These are phyloP conservation scores for Tychaedon coryphoeus DNA, from an alignment of 2,113 vertebrate species.

Conservation along the genomic window DNA sequence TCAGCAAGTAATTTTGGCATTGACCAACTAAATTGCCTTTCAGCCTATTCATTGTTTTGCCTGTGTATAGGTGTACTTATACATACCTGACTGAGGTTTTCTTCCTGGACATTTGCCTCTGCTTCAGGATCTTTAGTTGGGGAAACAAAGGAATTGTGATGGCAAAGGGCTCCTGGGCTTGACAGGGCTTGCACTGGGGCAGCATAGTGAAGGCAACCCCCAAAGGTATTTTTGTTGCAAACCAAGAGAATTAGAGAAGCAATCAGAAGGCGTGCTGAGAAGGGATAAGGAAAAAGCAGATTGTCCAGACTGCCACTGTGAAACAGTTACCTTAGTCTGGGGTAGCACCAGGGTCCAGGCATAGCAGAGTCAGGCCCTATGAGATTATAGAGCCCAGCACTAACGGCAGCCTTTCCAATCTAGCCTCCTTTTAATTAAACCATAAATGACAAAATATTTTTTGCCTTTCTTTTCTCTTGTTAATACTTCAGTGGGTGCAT, in stretches of 20 bases:
- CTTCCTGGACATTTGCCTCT: not conserved
- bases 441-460: not conserved
- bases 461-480: not conserved
- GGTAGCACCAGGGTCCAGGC: not conserved
- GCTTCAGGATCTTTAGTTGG: not conserved
- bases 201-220: not conserved
- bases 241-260: not conserved
- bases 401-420: not conserved
- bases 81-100: not conserved
- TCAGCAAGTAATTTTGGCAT: not conserved
- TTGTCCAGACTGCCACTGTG: not conserved
- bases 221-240: not conserved
- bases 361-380: not conserved
- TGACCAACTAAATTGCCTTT: not conserved
- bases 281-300: not conserved
- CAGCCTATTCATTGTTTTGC: not conserved
- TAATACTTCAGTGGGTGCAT: not conserved
- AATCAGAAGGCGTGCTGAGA: not conserved
- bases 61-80: not conserved
- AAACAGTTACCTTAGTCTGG: not conserved
- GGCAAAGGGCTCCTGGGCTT: not conserved
- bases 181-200: rapidly evolving
- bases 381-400: not conserved
- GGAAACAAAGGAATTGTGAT: not conserved
- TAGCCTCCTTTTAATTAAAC: not conserved